Base-by-base conservation (phyloP, 2,113 vertebrate genomes). In the Rallus limicola region DNA sequence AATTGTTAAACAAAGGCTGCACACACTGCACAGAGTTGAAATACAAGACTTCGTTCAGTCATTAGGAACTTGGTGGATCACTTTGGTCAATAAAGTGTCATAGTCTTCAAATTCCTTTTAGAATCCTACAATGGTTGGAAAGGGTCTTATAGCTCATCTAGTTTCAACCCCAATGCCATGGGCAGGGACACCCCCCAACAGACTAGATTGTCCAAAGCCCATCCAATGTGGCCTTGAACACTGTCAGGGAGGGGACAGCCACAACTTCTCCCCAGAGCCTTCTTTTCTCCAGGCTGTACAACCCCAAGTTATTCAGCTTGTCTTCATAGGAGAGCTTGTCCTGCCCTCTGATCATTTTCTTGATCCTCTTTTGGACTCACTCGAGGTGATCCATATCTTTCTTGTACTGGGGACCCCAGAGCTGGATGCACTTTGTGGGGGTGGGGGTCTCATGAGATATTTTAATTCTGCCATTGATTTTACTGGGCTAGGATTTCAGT, bases 121-220 rank as follows among this genome's bases (percentile, higher is more conserved):
- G 71, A 77, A 20, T 62, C 19, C 24, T 8, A 46, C 16, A 53
- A 36, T 24, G n/a, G 13, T 42, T 67, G 7, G 50, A 69, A 77
- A 2, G 44, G 59, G 34, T 20, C 21, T 70, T 55, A n/a, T 42
- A 74, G 17, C 36, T 24, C 10, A 29, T 5, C 3, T 10, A 18
- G 3, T 67, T 82, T 63, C 53, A 85, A 4, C 1, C 1, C 10
- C 16, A 2, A 5, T 58, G 26, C 8, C 0, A 0, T 36, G 12
- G 48, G 4, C n/a, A 71, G 20, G 36, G 11, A 20, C 33, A 64
- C 21, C 33, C 83, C 31, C 44, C 42, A 12, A 36, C 13, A 18
- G 6, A 36, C 3, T 26, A 20, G 7, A 6, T 42, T 58, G 16
- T 46, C 83, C 42, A 8, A 69, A 63, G 13, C 8, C 31, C 56